Conservation (phyloP, 2,797 vertebrate species). For the Adelosebastes latens region DNA sequence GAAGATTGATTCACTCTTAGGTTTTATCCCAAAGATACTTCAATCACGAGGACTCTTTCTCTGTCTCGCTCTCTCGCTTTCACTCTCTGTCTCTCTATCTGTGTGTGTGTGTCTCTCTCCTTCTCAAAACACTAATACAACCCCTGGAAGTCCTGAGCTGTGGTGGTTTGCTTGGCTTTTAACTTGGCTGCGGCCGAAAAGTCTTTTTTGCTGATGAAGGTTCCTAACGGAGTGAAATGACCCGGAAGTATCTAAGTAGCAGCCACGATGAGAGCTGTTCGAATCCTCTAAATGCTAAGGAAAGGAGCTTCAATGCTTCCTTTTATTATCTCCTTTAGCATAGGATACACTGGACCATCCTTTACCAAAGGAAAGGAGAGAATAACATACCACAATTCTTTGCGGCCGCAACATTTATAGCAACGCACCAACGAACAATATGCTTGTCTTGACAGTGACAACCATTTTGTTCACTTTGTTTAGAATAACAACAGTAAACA, state of each 20-base stretch:
- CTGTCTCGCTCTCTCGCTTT: background rate
- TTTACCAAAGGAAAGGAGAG: no score
- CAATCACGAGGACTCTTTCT: conserved; percentile 37
- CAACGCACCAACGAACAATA: no score
- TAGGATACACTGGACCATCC: background rate
- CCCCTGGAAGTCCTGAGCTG: conserved; percentile 34
- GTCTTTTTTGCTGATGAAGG: background rate
- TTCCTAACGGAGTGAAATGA: background rate
- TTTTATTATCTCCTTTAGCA: background rate
- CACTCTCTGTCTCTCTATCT: background rate
- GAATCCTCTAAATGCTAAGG: background rate
- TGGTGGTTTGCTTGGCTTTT: conserved; percentile 52
- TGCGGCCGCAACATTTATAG: no score
- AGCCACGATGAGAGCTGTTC: background rate
- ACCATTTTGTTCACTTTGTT: no score
- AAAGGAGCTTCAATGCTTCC: background rate
- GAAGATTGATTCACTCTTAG: conserved; percentile 61
- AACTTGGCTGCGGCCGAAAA: conserved; percentile 1
- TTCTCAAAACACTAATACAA: conserved; percentile 2
- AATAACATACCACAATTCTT: no score
- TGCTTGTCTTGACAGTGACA: no score
- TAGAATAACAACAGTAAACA: no score
- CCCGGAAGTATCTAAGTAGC: background rate
- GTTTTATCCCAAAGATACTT: conserved; percentile 56
- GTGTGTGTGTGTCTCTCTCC: background rate